Evolutionary conservation across 2,888 invertebrate genomes (phyloP).

Genomic region (Andricus curvator): DNA sequence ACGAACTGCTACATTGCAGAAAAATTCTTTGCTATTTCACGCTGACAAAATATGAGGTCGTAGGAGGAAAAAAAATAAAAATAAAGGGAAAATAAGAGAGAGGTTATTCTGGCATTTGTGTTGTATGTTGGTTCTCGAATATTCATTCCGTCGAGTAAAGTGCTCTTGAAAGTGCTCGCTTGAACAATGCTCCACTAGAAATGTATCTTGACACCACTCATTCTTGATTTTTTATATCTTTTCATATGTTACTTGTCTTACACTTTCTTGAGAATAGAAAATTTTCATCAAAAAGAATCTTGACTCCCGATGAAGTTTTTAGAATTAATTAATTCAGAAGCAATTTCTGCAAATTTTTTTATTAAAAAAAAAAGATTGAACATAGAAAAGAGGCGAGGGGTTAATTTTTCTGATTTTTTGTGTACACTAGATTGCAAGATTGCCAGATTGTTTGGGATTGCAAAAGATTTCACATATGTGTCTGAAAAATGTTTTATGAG

Average conservation of each 20-base stretch:
- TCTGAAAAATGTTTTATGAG: no score
- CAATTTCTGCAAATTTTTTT: no score
- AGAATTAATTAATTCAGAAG: no score
- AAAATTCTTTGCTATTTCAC: slow-evolving; percentile 56
- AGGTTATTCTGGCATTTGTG: slow-evolving; percentile 54
- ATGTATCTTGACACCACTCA: slow-evolving; percentile 3
- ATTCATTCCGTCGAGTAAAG: slow-evolving; percentile 55
- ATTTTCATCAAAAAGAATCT: not conserved
- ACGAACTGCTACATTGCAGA: slow-evolving; percentile 33
- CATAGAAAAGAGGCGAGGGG: no score
- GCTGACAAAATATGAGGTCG: slow-evolving; percentile 59
- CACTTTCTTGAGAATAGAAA: not conserved
- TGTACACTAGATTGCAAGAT: no score
- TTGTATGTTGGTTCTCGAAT: slow-evolving; percentile 56
- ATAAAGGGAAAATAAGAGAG: slow-evolving; percentile 49
- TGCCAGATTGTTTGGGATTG: no score
- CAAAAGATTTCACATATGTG: no score
- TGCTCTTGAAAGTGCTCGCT: slow-evolving; percentile 38
- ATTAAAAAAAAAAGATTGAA: no score
- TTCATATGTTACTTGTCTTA: not conserved
- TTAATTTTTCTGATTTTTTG: no score
- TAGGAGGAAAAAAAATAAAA: slow-evolving; percentile 51
- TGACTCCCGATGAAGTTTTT: no score
- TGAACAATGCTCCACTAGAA: slow-evolving; percentile 19
- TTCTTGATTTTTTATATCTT: slow-evolving; percentile 41